Percentiles rank a stretch among this genome's conserved stretches.
These are phyloP conservation scores for Cloeon dipterum DNA, from an alignment of 2,888 invertebrate species.

Conservation along the genomic window DNA sequence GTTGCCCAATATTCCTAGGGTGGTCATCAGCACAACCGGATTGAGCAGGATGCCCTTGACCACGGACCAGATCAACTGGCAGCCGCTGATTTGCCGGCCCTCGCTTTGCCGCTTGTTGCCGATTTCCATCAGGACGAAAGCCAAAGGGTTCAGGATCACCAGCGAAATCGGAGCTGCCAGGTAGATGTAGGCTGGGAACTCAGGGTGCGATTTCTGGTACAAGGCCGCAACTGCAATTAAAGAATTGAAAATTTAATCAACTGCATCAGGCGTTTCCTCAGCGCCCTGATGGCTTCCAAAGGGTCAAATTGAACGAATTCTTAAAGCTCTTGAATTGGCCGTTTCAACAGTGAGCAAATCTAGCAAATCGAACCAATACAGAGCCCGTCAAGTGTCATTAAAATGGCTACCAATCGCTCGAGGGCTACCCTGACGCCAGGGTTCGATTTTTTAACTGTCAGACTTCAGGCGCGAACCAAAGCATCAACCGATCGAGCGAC, in stretches of 20 bases:
- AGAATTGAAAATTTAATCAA: not conserved
- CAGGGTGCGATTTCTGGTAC: conserved; percentile 65
- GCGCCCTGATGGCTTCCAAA: too few relatives aligned
- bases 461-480: conserved; percentile 1
- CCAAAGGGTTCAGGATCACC: conserved; percentile 77
- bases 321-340: too few relatives aligned
- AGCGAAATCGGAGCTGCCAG: conserved; percentile 86
- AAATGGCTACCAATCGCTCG: too few relatives aligned
- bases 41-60: conserved; percentile 56
- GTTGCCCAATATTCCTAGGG: conserved; percentile 73
- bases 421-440: too few relatives aligned
- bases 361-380: too few relatives aligned
- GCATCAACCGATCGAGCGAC: conserved; percentile 1
- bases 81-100: not conserved
- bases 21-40: conserved; percentile 79
- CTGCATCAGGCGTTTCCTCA: too few relatives aligned
- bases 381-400: too few relatives aligned
- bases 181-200: conserved; percentile 76
- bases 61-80: conserved; percentile 15
- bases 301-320: too few relatives aligned
- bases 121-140: conserved; percentile 74
- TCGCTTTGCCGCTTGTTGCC: conserved; percentile 22
- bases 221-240: conserved; percentile 63
- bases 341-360: too few relatives aligned
- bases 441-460: too few relatives aligned